phyloP scores from a whole-genome alignment of 53 echinoderm and acorn worm genomes.

The Actinopyga echinites region DNA sequence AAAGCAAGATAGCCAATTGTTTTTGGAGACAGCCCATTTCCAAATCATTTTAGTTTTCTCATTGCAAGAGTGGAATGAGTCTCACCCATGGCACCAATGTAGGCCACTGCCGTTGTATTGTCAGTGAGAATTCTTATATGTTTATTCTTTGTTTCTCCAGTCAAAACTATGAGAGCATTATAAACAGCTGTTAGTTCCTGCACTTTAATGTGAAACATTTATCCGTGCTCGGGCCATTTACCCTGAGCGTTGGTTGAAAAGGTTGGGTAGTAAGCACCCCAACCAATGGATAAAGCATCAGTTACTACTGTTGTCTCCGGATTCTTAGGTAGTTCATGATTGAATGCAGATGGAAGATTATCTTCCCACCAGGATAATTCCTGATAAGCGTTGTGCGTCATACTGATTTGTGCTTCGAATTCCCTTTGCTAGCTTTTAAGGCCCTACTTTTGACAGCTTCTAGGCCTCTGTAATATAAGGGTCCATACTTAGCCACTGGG shows the following conservation, averaged over 20 bases:
- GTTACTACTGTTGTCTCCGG: conserved; percentile 1
- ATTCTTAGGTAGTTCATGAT: background rate
- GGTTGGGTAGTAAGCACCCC: conserved; percentile 2
- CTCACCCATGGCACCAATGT: no score
- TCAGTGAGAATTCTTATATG: no score
- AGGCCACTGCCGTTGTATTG: conserved; percentile 15
- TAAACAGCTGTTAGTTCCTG: no score
- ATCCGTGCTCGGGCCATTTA: background rate
- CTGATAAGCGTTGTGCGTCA: background rate
- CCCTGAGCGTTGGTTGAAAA: conserved; percentile 23
- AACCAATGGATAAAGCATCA: no score
- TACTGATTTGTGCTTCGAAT: conserved; percentile 1
- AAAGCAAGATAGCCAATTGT: no score
- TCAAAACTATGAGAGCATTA: conserved; percentile 16
- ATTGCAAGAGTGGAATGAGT: conserved; percentile 22
- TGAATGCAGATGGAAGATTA: conserved; percentile 1
- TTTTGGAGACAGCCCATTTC: background rate
- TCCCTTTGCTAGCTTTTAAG: background rate
- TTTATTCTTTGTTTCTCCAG: background rate
- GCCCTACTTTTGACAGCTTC: background rate
- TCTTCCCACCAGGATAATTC: conserved; percentile 35
- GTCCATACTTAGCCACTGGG: conserved; percentile 14
- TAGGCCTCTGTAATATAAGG: conserved; percentile 6
- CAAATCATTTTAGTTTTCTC: conserved; percentile 8
- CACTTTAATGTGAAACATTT: no score